Evolutionary conservation across 2,797 vertebrate genomes (phyloP).

Genomic region (Neoniphon sammara): DNA sequence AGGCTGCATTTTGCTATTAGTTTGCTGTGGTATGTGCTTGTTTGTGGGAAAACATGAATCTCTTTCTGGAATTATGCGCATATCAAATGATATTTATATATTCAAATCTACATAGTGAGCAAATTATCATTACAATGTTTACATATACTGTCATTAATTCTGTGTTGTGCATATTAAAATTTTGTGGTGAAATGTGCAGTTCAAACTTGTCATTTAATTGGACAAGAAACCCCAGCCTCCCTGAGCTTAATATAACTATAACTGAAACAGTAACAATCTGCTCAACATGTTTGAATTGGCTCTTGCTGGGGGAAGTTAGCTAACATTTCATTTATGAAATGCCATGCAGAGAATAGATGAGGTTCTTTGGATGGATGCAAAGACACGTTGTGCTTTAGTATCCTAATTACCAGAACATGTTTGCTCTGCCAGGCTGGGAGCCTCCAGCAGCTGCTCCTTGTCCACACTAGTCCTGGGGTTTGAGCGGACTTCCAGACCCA

Average conservation of each 20-base stretch:
- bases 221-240: slow-evolving; percentile 17
- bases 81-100: slow-evolving; percentile 19
- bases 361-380: slow-evolving; percentile 48
- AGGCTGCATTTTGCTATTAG: slow-evolving; percentile 22
- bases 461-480: slow-evolving; percentile 13
- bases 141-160: slow-evolving; percentile 24
- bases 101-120: slow-evolving; percentile 22
- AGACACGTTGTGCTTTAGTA: slow-evolving; percentile 50
- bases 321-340: slow-evolving; percentile 24
- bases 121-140: background rate
- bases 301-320: slow-evolving; percentile 11
- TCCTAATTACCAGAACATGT: slow-evolving; percentile 49
- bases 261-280: slow-evolving; percentile 42
- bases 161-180: slow-evolving; percentile 3
- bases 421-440: slow-evolving; percentile 26
- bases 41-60: slow-evolving; percentile 51
- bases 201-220: slow-evolving; percentile 17
- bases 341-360: slow-evolving; percentile 26
- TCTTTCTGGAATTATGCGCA: slow-evolving; percentile 12
- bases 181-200: slow-evolving; percentile 30
- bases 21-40: slow-evolving; percentile 25
- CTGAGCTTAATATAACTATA: slow-evolving; percentile 21
- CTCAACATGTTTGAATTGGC: slow-evolving; percentile 41
- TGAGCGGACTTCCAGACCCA: slow-evolving; percentile 20
- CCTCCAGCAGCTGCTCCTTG: slow-evolving; percentile 57